These are phyloP conservation scores for Paralinhomoeus sp. DNA, from an alignment of 2,888 invertebrate species.

Conservation along the genomic window DNA sequence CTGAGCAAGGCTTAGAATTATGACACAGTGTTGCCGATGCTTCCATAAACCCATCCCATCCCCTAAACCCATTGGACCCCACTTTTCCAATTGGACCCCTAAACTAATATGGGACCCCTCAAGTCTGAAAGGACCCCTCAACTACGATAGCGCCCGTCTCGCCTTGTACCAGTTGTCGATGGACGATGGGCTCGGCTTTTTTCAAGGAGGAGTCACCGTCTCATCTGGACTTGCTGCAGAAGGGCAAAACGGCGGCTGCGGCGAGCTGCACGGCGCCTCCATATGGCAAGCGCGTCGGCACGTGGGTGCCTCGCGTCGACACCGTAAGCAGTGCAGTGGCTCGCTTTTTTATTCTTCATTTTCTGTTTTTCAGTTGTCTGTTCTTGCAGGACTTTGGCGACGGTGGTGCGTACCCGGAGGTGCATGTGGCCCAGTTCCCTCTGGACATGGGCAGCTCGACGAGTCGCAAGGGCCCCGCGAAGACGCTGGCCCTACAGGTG, in stretches of 20 bases:
- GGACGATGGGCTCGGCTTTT: not conserved
- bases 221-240: not conserved
- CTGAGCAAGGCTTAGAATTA: too few relatives aligned
- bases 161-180: not conserved
- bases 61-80: too few relatives aligned
- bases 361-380: not conserved
- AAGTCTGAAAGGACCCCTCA: too few relatives aligned
- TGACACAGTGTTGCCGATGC: too few relatives aligned
- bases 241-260: constrained; percentile 8
- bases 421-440: constrained; percentile 84
- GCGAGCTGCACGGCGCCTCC: constrained; percentile 41
- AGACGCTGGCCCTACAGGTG: not conserved
- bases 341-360: not conserved
- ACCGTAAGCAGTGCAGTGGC: constrained; percentile 32
- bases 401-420: constrained; percentile 95
- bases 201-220: not conserved
- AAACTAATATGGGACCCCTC: too few relatives aligned
- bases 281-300: constrained; percentile 78
- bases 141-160: too few relatives aligned
- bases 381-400: constrained; percentile 46
- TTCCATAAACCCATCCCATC: too few relatives aligned
- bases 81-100: too few relatives aligned
- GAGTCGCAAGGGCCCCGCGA: not conserved
- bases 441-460: constrained; percentile 51
- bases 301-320: constrained; percentile 54